These are phyloP conservation scores for Stichopus horrens DNA, from an alignment of 53 echinoderm and acorn worm species.

Conservation along the genomic window DNA sequence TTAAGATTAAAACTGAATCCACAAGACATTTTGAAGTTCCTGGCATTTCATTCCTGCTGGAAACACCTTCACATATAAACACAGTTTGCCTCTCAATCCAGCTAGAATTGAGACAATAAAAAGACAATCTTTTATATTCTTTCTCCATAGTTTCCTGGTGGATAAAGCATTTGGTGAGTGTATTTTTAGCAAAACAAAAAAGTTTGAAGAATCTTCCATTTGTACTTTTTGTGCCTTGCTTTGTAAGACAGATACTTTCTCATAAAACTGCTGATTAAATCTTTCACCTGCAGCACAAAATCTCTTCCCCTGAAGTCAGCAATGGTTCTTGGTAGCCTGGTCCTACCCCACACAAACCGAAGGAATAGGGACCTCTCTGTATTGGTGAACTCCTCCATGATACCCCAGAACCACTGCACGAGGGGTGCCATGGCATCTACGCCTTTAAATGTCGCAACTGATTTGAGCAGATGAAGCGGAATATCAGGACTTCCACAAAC, in stretches of 20 bases:
- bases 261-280: background rate
- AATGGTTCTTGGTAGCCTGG: constrained; percentile 89
- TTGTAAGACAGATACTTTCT: background rate
- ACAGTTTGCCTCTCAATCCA: too few relatives aligned
- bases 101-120: too few relatives aligned
- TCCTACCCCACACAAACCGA: constrained; percentile 93
- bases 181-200: background rate
- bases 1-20: too few relatives aligned
- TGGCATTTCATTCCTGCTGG: too few relatives aligned
- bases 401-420: constrained; percentile 97
- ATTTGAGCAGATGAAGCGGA: constrained; percentile 90
- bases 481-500: constrained; percentile 98
- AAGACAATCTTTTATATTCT: too few relatives aligned
- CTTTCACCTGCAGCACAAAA: constrained; percentile 89
- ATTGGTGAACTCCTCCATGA: constrained; percentile 98
- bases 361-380: constrained; percentile 92
- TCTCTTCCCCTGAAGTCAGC: constrained; percentile 95
- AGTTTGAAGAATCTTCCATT: too few relatives aligned
- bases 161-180: too few relatives aligned
- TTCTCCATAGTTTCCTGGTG: too few relatives aligned
- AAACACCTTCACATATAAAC: too few relatives aligned
- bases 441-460: constrained; percentile 96
- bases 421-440: constrained; percentile 78
- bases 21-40: too few relatives aligned
- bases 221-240: too few relatives aligned